These are phyloP conservation scores for Eudemis profundana DNA, from an alignment of 2,888 invertebrate species.

Conservation along the genomic window DNA sequence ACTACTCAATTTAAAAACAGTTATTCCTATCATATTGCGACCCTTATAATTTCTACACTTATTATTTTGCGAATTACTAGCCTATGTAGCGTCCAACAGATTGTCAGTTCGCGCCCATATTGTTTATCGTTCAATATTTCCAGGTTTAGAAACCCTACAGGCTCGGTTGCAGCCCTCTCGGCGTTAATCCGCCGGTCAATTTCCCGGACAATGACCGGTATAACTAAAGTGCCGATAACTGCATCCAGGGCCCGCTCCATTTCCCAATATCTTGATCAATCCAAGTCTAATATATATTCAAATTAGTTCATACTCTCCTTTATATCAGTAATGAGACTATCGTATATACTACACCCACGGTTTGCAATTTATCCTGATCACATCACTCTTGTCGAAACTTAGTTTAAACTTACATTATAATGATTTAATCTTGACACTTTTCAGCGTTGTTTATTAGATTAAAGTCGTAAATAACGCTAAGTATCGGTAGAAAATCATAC, in stretches of 20 bases:
- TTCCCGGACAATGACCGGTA: constrained; percentile 48
- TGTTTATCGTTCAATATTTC: constrained; percentile 52
- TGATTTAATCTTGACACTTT: background rate
- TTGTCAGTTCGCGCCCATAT: background rate
- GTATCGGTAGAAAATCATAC: constrained; percentile 6
- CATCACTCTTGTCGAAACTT: background rate
- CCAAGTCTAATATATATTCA: constrained; percentile 28
- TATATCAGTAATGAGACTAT: constrained; percentile 2
- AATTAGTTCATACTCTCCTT: constrained; percentile 18
- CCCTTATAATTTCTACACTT: too few species aligned
- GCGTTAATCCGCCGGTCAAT: constrained; percentile 49
- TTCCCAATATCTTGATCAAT: constrained; percentile 33
- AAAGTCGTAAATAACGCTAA: background rate
- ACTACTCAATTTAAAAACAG: too few species aligned
- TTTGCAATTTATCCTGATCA: background rate
- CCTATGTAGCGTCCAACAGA: background rate
- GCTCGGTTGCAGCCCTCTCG: constrained; percentile 41
- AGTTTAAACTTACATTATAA: too few species aligned
- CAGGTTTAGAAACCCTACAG: constrained; percentile 60
- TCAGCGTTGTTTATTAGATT: background rate
- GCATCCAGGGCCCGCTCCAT: constrained; percentile 33
- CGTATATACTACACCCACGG: background rate
- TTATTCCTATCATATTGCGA: too few species aligned
- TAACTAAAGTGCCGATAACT: constrained; percentile 36
- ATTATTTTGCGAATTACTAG: too few species aligned